phyloP scores from a whole-genome alignment of 2,113 vertebrate genomes.

The Anguilla rostrata region DNA sequence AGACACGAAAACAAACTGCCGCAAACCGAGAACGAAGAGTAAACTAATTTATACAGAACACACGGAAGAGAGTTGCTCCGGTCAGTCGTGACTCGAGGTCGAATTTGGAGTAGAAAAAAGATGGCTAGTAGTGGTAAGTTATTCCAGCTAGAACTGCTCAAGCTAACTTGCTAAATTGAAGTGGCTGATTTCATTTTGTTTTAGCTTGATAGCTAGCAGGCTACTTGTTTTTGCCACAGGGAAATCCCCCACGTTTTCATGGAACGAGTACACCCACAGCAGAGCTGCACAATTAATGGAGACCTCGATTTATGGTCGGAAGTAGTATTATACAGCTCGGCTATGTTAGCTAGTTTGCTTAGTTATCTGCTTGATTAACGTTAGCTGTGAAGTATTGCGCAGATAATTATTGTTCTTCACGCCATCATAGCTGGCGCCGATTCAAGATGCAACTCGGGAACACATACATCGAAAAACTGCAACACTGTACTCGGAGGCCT shows the following conservation, averaged over 20 bases:
- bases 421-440: neutral
- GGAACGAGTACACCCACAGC: neutral
- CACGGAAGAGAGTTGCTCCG: neutral
- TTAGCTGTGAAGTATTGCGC: neutral
- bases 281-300: neutral
- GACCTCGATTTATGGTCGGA: neutral
- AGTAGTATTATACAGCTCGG: neutral
- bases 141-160: neutral
- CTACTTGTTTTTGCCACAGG: conserved; percentile 13
- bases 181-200: neutral
- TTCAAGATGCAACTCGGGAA: neutral
- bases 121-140: conserved; percentile 60
- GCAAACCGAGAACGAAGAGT: neutral
- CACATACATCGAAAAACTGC: neutral
- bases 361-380: neutral
- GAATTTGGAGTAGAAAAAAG: conserved; percentile 30
- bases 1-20: neutral
- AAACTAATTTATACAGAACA: neutral
- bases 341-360: neutral
- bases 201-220: neutral
- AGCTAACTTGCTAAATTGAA: neutral
- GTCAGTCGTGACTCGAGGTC: neutral
- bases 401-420: neutral
- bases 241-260: conserved; percentile 16
- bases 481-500: neutral